Evolutionary conservation across 1,140 invertebrate species (phyloP).

Genomic region (Xylocopa sonorina): DNA sequence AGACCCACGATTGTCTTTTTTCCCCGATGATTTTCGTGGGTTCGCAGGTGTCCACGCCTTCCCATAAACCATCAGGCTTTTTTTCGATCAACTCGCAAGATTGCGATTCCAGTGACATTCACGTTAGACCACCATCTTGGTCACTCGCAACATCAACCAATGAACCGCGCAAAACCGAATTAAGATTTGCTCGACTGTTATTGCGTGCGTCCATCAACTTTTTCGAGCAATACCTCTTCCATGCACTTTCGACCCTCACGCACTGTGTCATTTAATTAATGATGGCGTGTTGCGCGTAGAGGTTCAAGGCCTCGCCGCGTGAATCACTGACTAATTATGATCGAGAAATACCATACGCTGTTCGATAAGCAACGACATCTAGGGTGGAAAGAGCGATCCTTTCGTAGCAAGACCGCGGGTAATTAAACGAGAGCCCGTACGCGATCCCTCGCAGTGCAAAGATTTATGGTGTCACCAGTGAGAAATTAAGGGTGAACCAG

Average conservation of each 20-base stretch:
- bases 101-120: no score
- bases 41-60: background rate
- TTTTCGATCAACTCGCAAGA: no score
- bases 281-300: background rate
- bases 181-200: no score
- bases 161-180: no score
- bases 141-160: no score
- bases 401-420: background rate
- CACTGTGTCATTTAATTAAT: no score
- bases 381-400: conserved; percentile 14
- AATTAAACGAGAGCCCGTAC: conserved; percentile 13
- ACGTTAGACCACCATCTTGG: no score
- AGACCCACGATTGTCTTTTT: background rate
- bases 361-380: conserved; percentile 6
- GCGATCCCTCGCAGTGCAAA: background rate
- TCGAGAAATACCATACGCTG: background rate
- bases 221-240: no score
- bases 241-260: no score
- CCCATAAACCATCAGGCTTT: background rate
- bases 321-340: conserved; percentile 19
- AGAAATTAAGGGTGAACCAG: conserved; percentile 21
- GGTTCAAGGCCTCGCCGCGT: conserved; percentile 4
- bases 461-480: conserved; percentile 18
- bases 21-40: background rate
- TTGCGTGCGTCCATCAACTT: no score